phyloP scores from a whole-genome alignment of 1,140 invertebrate species.

The silkworm (Bombyx mori) region DNA sequence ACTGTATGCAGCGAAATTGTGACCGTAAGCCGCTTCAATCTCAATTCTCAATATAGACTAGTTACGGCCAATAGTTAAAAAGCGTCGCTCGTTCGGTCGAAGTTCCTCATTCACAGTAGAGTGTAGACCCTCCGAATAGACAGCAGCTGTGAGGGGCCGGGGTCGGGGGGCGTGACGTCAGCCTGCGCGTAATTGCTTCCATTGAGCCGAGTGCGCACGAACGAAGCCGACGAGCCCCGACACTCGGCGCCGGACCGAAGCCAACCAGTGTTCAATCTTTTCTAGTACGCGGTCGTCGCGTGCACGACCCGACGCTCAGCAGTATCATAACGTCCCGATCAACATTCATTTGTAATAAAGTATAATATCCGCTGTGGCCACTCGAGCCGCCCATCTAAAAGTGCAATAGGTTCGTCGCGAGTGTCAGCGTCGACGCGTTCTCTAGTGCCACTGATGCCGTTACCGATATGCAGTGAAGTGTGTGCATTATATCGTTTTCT shows the following conservation, averaged over 20 bases:
- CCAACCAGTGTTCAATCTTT: constrained; percentile 50
- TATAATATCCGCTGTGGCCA: constrained; percentile 22
- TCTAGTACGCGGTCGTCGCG: constrained; percentile 57
- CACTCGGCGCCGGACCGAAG: constrained; percentile 34
- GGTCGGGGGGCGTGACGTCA: constrained; percentile 27
- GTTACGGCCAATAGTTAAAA: too few relatives aligned
- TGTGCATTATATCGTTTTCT: constrained; percentile 21
- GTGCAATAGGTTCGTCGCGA: too few relatives aligned
- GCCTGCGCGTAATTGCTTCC: constrained; percentile 32
- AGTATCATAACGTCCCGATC: too few relatives aligned
- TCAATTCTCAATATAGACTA: too few relatives aligned
- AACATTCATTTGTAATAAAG: constrained; percentile 8
- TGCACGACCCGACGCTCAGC: constrained; percentile 25
- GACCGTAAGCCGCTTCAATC: too few relatives aligned
- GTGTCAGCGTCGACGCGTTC: constrained; percentile 16
- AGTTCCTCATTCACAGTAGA: too few relatives aligned
- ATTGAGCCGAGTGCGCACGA: constrained; percentile 47
- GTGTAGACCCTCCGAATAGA: too few relatives aligned
- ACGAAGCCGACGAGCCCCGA: constrained; percentile 34
- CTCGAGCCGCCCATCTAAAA: too few relatives aligned
- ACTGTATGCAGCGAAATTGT: too few relatives aligned
- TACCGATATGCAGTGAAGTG: constrained; percentile 31
- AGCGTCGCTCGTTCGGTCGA: too few relatives aligned
- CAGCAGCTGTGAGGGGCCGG: too few relatives aligned
- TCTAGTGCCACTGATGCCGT: constrained; percentile 7